Conservation (phyloP, 2,888 invertebrate species). For the Acanthopleura granulata region DNA sequence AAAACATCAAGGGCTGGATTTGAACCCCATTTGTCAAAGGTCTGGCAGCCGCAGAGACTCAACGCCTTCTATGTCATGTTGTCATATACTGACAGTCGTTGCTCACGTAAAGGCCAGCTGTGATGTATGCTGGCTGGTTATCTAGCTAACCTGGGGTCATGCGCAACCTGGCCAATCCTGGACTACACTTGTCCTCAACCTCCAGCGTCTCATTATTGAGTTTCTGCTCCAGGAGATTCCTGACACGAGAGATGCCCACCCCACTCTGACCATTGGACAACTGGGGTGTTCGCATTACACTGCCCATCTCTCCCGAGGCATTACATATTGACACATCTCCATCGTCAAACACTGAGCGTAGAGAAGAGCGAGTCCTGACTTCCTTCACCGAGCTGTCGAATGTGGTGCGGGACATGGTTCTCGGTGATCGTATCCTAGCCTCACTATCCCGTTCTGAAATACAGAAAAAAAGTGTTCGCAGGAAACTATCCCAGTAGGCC, state of each 20-base stretch:
- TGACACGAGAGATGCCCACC: neutral
- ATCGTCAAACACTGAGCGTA: no score
- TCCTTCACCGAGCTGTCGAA: neutral
- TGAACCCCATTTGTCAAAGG: no score
- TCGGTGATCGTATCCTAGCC: neutral
- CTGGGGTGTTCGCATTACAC: neutral
- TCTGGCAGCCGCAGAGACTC: no score
- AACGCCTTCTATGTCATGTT: no score
- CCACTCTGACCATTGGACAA: neutral
- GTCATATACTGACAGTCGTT: no score
- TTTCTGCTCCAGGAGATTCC: neutral
- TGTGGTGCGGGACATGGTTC: constrained; percentile 7
- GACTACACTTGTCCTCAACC: constrained; percentile 47
- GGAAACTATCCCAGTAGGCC: no score
- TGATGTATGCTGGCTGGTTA: no score
- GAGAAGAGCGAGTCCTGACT: neutral
- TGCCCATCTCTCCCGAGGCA: neutral
- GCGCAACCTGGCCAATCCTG: constrained; percentile 50
- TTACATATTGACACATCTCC: neutral
- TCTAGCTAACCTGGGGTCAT: constrained; percentile 54
- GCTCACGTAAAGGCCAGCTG: no score
- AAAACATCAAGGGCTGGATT: no score
- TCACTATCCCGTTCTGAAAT: neutral
- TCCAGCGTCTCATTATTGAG: neutral
- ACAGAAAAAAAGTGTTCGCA: neutral